Evolutionary conservation across 92 coral and sea anemone genomes (phyloP).

Genomic region (Desmophyllum pertusum): DNA sequence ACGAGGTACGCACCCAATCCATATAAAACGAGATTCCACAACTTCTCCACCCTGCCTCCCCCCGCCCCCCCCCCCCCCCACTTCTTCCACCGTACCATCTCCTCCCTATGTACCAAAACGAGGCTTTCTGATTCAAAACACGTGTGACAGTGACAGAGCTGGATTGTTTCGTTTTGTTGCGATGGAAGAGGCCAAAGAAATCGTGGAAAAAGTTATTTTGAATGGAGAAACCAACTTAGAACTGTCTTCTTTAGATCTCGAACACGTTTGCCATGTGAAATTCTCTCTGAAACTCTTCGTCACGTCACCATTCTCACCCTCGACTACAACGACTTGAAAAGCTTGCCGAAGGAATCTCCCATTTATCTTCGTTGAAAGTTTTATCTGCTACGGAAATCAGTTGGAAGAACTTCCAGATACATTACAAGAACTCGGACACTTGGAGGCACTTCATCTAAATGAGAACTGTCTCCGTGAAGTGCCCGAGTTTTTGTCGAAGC

Average conservation of each 20-base stretch:
- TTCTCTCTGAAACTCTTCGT: conserved; percentile 50
- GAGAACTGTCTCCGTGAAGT: conserved; percentile 72
- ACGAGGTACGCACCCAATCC: no score
- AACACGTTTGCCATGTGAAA: conserved; percentile 60
- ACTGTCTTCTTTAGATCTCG: conserved; percentile 66
- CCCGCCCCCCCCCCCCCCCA: background rate
- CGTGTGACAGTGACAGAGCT: background rate
- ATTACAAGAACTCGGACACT: conserved; percentile 38
- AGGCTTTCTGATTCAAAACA: background rate
- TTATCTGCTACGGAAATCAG: conserved; percentile 84
- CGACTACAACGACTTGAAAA: conserved; percentile 81
- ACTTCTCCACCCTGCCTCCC: background rate
- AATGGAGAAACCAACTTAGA: conserved; percentile 37
- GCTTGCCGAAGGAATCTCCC: conserved; percentile 71
- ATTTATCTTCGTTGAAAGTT: conserved; percentile 58
- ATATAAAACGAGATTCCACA: no score
- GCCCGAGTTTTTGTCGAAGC: conserved; percentile 62
- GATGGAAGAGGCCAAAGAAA: conserved; percentile 56
- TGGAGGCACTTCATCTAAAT: conserved; percentile 74
- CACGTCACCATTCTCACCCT: conserved; percentile 56
- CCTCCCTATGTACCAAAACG: background rate
- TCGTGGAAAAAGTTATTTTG: conserved; percentile 39
- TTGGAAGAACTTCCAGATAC: conserved; percentile 67
- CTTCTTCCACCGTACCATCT: background rate
- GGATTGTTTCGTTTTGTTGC: background rate